These are phyloP conservation scores for Saturnia japonica DNA, from an alignment of 2,888 invertebrate genomes.

Conservation along the genomic window DNA sequence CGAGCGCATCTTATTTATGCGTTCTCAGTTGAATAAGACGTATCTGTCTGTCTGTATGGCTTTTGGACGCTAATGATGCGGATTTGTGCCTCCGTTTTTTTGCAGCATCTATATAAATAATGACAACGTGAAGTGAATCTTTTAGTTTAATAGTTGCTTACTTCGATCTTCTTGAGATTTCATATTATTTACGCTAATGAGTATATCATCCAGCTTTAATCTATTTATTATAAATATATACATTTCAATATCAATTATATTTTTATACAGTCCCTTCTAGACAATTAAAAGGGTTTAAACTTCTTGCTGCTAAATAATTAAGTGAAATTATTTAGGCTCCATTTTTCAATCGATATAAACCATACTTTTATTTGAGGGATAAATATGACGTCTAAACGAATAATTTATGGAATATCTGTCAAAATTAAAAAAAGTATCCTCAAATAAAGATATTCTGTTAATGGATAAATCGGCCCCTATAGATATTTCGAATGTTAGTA, in stretches of 20 bases:
- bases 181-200: background rate
- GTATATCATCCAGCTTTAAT: background rate
- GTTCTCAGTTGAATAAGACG: slow-evolving; percentile 61
- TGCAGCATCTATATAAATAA: slow-evolving; percentile 63
- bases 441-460: too few species aligned
- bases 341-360: too few species aligned
- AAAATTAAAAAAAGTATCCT: too few species aligned
- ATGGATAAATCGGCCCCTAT: background rate
- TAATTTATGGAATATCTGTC: too few species aligned
- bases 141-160: slow-evolving; percentile 41
- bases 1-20: slow-evolving; percentile 69
- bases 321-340: too few species aligned
- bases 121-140: slow-evolving; percentile 53
- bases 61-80: slow-evolving; percentile 74
- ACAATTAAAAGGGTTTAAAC: too few species aligned
- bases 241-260: background rate
- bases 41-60: slow-evolving; percentile 62
- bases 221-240: background rate
- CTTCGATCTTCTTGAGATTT: background rate
- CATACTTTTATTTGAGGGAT: too few species aligned
- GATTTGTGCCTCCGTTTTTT: slow-evolving; percentile 62
- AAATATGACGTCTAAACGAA: too few species aligned
- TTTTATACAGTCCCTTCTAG: too few species aligned
- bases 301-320: too few species aligned
- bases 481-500: background rate